Evolutionary conservation across 1,140 invertebrate genomes (phyloP).

Genomic region (Drosophila aff.): DNA sequence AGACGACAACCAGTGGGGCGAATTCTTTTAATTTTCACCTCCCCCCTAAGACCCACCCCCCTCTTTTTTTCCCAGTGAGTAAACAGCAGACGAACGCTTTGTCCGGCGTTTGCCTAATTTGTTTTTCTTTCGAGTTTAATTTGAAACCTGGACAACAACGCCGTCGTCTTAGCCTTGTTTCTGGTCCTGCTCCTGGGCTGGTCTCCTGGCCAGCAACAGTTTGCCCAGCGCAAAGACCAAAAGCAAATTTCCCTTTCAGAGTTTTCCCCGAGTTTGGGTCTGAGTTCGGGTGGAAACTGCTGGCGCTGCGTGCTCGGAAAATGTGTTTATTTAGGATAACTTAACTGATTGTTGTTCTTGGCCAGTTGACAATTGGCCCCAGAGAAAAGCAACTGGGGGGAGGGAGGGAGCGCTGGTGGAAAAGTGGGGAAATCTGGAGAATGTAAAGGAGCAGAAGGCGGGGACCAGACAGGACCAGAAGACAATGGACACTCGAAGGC

Average conservation of each 20-base stretch:
- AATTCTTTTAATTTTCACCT: constrained; percentile 23
- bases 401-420: background rate
- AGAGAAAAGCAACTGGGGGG: background rate
- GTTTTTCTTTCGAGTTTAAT: constrained; percentile 82
- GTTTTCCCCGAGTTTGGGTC: constrained; percentile 4
- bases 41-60: background rate
- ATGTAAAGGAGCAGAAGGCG: background rate
- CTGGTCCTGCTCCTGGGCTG: background rate
- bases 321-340: constrained; percentile 84
- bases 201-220: constrained; percentile 62
- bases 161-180: constrained; percentile 19
- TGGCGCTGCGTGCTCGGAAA: constrained; percentile 71
- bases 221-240: constrained; percentile 61
- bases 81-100: constrained; percentile 74
- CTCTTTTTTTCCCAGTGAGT: constrained; percentile 18
- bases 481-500: constrained; percentile 56
- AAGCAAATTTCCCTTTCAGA: constrained; percentile 63
- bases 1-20: constrained; percentile 46
- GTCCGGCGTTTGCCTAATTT: constrained; percentile 77
- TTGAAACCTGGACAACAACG: constrained; percentile 66
- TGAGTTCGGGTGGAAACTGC: constrained; percentile 37
- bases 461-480: background rate
- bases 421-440: constrained; percentile 2
- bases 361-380: constrained; percentile 72
- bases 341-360: constrained; percentile 63